Conservation (phyloP, 1,140 invertebrate species). For the Cherax destructor region DNA sequence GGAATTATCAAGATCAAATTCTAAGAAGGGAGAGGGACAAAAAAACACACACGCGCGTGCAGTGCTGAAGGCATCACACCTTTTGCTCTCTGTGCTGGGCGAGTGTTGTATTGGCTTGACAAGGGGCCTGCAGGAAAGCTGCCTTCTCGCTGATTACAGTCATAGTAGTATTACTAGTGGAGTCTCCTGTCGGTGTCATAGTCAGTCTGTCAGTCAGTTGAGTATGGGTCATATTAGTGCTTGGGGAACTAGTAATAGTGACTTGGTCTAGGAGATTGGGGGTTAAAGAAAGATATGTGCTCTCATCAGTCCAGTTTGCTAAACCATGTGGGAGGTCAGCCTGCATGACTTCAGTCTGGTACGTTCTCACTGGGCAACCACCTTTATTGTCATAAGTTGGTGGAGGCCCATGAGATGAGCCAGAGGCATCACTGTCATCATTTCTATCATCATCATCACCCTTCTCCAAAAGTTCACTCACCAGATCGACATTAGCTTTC, state of each 20-base stretch:
- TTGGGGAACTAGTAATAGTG: conserved; percentile 44
- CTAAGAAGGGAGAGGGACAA: conserved; percentile 29
- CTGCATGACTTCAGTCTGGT: conserved; percentile 79
- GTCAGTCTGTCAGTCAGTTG: conserved; percentile 20
- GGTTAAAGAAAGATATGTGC: conserved; percentile 82
- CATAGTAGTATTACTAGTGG: conserved; percentile 23
- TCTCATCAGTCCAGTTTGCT: conserved; percentile 88
- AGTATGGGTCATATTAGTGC: conserved; percentile 38
- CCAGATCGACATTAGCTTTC: conserved; percentile 48
- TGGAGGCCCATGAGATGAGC: conserved; percentile 49
- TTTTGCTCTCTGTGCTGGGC: conserved; percentile 39
- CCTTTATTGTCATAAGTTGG: conserved; percentile 60
- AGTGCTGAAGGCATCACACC: conserved; percentile 57
- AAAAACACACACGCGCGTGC: conserved; percentile 32
- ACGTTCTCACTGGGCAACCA: conserved; percentile 67
- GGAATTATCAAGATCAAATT: conserved; percentile 25
- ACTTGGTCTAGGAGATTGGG: conserved; percentile 50
- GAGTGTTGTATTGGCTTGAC: conserved; percentile 39
- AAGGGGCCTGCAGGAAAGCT: conserved; percentile 57
- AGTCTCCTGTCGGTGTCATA: conserved; percentile 39
- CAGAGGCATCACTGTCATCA: conserved; percentile 80
- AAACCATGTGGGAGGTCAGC: conserved; percentile 86
- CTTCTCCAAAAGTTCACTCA: conserved; percentile 55
- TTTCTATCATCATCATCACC: conserved; percentile 75
- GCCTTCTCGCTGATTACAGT: conserved; percentile 46